Percentiles rank a stretch among this genome's conserved stretches.
Conservation (phyloP, 2,888 invertebrate genomes). For the Druceiella hillmani region DNA sequence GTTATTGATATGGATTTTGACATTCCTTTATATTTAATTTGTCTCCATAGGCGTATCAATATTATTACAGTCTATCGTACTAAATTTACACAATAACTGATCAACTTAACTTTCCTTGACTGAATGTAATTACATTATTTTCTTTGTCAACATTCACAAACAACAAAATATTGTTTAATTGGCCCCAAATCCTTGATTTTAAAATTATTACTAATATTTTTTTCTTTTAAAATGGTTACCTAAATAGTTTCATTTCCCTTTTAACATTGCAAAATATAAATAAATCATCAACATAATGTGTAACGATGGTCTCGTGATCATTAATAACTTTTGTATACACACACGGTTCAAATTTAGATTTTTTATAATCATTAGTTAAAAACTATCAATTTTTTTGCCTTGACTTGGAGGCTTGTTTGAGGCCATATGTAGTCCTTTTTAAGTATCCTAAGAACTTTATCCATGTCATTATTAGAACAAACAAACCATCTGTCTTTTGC, state of each 20-base stretch:
- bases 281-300: constrained; percentile 5
- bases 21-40: not conserved
- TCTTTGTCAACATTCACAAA: not conserved
- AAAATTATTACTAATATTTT: not conserved
- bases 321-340: not conserved
- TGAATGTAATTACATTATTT: not conserved
- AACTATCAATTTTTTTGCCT: not conserved
- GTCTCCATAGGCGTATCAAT: constrained; percentile 1
- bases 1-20: constrained; percentile 6
- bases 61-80: not conserved
- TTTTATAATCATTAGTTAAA: not conserved
- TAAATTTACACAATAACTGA: constrained; percentile 1
- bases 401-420: not conserved
- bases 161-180: not conserved
- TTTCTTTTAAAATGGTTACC: not conserved
- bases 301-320: not conserved
- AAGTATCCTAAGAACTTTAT: too few species aligned
- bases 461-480: too few species aligned
- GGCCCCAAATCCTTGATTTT: constrained; percentile 4
- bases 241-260: too few species aligned
- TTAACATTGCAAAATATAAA: constrained; percentile 2
- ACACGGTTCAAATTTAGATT: not conserved
- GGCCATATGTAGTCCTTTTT: constrained; percentile 1
- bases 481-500: too few species aligned
- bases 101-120: not conserved